Evolutionary conservation across 2,113 vertebrate species (phyloP).

Genomic region (Bothrops jararaca): DNA sequence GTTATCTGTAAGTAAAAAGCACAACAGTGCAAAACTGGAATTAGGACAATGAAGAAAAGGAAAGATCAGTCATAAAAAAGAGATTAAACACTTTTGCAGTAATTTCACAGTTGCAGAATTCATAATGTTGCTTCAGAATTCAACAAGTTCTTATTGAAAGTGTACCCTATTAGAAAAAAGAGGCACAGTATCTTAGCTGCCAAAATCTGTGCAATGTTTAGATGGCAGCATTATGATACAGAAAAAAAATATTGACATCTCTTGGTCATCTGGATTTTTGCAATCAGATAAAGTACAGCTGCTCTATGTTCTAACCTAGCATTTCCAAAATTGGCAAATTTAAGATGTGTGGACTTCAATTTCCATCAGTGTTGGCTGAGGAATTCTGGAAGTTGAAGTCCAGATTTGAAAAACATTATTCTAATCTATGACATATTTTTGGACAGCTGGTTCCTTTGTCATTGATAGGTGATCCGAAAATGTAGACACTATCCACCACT

Average conservation of each 20-base stretch:
- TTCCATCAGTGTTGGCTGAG: neutral
- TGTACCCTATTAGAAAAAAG: neutral
- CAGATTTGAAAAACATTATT: neutral
- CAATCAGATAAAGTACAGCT: neutral
- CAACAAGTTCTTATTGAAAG: neutral
- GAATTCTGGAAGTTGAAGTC: neutral
- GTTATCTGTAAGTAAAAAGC: constrained; percentile 8
- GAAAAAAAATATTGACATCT: neutral
- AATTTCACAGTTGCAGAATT: constrained; percentile 14
- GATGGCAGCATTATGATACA: neutral
- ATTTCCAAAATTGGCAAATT: neutral
- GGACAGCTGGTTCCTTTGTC: neutral
- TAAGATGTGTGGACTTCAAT: neutral
- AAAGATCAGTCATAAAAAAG: neutral
- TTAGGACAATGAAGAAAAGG: constrained; percentile 1
- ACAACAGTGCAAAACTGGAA: neutral
- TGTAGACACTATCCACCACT: neutral
- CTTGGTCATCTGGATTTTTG: neutral
- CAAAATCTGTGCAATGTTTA: neutral
- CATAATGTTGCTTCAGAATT: neutral
- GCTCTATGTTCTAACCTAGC: neutral
- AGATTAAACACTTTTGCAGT: neutral
- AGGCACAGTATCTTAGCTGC: neutral
- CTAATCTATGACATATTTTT: neutral
- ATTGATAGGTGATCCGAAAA: neutral